phyloP scores from a whole-genome alignment of 2,113 vertebrate species.

The Proterorhinus semilunaris region DNA sequence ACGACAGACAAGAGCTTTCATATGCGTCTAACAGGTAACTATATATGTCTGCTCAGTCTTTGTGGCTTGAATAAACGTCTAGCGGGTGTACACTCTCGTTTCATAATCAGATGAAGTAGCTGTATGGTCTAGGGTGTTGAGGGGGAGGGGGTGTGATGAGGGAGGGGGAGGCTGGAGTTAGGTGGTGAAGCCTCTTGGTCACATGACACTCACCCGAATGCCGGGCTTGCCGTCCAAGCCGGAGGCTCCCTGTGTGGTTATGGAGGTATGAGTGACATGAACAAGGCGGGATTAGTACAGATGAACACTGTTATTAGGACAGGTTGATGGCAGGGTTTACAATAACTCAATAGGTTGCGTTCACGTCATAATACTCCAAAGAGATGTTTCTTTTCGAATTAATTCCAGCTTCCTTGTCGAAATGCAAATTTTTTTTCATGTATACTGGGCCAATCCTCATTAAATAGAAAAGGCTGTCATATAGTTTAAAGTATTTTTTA shows the following conservation, averaged over 20 bases:
- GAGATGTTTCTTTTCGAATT: no score
- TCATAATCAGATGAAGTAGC: slow-evolving; percentile 21
- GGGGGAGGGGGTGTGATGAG: slow-evolving; percentile 26
- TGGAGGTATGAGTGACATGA: slow-evolving; percentile 94
- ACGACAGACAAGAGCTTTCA: slow-evolving; percentile 47
- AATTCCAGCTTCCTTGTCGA: no score
- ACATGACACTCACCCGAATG: slow-evolving; percentile 94
- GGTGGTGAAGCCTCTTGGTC: slow-evolving; percentile 72
- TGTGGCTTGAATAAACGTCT: slow-evolving; percentile 5
- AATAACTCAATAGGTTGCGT: slow-evolving; percentile 39
- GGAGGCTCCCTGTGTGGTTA: slow-evolving; percentile 97
- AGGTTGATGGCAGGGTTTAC: slow-evolving; percentile 66
- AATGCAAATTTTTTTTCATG: no score
- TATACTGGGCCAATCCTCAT: no score
- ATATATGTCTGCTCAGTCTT: slow-evolving; percentile 1
- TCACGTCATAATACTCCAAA: no score
- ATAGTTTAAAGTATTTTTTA: no score
- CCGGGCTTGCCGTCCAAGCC: slow-evolving; percentile 99
- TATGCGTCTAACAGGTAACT: slow-evolving; percentile 19
- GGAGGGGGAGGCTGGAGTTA: slow-evolving; percentile 37
- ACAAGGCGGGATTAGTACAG: slow-evolving; percentile 92
- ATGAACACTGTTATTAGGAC: slow-evolving; percentile 75
- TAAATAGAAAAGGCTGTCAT: no score
- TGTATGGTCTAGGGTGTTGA: slow-evolving; percentile 4
- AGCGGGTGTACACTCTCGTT: background rate